Evolutionary conservation across 2,888 invertebrate species (phyloP), one percentile per base, ranked within the genome.

Genomic region (Hirtodrosophila duncani): DNA sequence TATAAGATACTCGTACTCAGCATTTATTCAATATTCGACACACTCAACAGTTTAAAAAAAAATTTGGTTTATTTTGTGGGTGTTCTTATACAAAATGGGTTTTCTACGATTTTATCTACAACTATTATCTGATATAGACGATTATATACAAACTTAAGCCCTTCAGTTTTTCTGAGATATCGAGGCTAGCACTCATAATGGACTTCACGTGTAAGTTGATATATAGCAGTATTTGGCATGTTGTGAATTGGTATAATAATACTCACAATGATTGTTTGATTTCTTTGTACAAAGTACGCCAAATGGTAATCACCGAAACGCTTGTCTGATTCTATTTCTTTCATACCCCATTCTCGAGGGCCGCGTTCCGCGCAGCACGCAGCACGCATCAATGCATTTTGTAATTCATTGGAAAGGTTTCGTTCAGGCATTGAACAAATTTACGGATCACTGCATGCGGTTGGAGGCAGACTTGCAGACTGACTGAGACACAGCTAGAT

Each of bases 401-500:
- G 26, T 20, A 36, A 26, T 20, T 67, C 65, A 58, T 63, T 70
- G 51, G 80, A 46, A 24, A 13, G 33, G 34, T 8, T 21, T 20
- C 18, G 29, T 20, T 16, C 16, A 6, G 3, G n/a, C 29, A 48
- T 56, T 62, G 45, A 55, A 67, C 57, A 48, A 63, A 52, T 80
- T 78, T 57, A 69, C 72, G 81, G 70, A 33, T 62, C 39, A 53
- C 9, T 69, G 81, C 61, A 58, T 72, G 61, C 67, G 44, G 27
- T 30, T 9, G 4, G 6, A 30, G n/a, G 11, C 29, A 7, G 20
- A 27, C 23, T 29, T 30, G 13, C 11, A 10, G 14, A 11, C 17
- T 30, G 61, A 66, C 65, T n/a, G n/a, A n/a, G 72, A 57, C 80
- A 80, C 77, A 80, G 80, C 79, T 70, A 69, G 74, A 56, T 52